These are phyloP conservation scores for Eospalax fontanierii DNA, from an alignment of 2,797 vertebrate genomes.

Conservation along the genomic window DNA sequence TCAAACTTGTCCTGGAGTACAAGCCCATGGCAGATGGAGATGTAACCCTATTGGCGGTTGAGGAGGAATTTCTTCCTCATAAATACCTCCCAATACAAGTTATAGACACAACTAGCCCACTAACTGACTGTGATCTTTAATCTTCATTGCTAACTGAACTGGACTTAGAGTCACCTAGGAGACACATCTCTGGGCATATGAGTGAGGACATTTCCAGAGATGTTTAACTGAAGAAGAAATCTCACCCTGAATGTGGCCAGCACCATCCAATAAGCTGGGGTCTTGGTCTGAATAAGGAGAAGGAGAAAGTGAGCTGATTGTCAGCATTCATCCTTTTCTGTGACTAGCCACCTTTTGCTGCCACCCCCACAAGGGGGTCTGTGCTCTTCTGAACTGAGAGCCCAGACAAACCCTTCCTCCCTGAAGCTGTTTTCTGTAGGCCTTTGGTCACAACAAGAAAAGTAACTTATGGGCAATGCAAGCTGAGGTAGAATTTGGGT, in stretches of 20 bases:
- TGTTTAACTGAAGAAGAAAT: not conserved
- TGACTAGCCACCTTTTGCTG: too few relatives aligned
- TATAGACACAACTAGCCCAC: not conserved
- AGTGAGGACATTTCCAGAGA: not conserved
- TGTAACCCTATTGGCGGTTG: not conserved
- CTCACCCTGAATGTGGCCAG: not conserved
- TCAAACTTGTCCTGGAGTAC: not conserved
- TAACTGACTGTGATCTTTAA: not conserved
- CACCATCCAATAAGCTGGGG: not conserved
- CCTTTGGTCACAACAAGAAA: not conserved
- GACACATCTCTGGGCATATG: rapidly evolving
- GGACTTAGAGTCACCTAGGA: not conserved
- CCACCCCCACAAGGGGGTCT: not conserved
- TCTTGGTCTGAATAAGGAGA: not conserved
- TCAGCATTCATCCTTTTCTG: not conserved
- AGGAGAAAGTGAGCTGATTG: not conserved
- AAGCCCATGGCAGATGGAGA: not conserved
- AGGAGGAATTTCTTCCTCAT: not conserved
- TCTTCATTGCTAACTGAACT: not conserved
- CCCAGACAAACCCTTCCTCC: not conserved
- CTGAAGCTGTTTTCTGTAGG: not conserved
- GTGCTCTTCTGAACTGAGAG: not conserved
- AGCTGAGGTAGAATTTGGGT: not conserved
- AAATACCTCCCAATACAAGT: not conserved
- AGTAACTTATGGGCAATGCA: not conserved